phyloP scores from a whole-genome alignment of 2,113 vertebrate genomes.

The Mola mola region DNA sequence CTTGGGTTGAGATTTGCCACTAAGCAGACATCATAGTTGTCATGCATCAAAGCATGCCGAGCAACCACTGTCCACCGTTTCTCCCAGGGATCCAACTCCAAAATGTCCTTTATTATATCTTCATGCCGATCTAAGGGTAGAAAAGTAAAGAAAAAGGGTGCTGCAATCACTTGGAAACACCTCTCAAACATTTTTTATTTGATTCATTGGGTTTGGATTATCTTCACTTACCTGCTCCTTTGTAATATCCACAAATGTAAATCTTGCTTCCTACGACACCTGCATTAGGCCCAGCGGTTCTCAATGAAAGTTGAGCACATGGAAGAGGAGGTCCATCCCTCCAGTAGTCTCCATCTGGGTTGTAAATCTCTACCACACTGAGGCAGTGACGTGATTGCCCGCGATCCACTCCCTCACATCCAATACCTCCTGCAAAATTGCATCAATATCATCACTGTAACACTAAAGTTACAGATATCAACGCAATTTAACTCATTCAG shows the following conservation, averaged over 20 bases:
- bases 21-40: conserved; percentile 94
- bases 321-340: conserved; percentile 90
- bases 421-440: conserved; percentile 90
- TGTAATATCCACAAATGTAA: conserved; percentile 95
- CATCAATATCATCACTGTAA: background rate
- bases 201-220: background rate
- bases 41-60: conserved; percentile 89
- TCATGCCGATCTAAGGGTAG: conserved; percentile 89
- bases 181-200: background rate
- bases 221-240: conserved; percentile 87
- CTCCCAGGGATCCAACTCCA: conserved; percentile 92
- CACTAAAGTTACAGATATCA: too few species aligned
- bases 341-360: conserved; percentile 91
- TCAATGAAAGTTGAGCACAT: conserved; percentile 87
- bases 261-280: conserved; percentile 91
- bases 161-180: background rate
- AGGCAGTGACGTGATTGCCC: conserved; percentile 95
- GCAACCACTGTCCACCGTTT: conserved; percentile 92
- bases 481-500: too few species aligned
- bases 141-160: conserved; percentile 4
- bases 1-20: conserved; percentile 94
- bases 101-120: conserved; percentile 92
- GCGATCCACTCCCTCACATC: conserved; percentile 88
- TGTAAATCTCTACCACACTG: conserved; percentile 93
- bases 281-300: conserved; percentile 86